Conservation (phyloP, 2,888 invertebrate genomes). For the Drosophila mayaguana region DNA sequence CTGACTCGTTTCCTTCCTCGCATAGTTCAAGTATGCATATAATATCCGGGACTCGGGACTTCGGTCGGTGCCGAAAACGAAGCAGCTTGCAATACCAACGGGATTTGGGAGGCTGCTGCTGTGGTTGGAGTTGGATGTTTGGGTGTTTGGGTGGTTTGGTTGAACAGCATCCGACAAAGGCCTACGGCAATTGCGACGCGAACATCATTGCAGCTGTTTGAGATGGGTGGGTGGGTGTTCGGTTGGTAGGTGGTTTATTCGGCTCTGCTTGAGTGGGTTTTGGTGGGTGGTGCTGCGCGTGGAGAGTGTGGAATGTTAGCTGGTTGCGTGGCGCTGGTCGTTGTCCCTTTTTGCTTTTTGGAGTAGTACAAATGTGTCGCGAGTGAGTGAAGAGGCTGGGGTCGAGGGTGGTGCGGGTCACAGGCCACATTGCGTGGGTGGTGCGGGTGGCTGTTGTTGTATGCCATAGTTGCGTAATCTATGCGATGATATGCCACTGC, state of each 20-base stretch:
- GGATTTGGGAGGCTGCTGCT: background rate
- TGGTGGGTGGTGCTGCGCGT: slow-evolving; percentile 7
- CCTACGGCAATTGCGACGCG: slow-evolving; percentile 45
- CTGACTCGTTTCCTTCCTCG: slow-evolving; percentile 63
- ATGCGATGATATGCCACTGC: slow-evolving; percentile 70
- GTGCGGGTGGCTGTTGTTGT: slow-evolving; percentile 3
- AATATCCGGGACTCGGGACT: slow-evolving; percentile 72
- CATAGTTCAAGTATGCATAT: slow-evolving; percentile 81
- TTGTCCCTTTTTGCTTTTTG: slow-evolving; percentile 61
- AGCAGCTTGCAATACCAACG: slow-evolving; percentile 53
- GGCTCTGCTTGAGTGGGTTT: slow-evolving; percentile 65
- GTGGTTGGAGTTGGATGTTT: background rate
- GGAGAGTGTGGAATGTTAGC: slow-evolving; percentile 3
- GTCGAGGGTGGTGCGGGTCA: background rate
- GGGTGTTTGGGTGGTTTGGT: slow-evolving; percentile 1
- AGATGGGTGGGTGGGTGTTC: slow-evolving; percentile 8
- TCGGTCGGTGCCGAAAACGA: slow-evolving; percentile 69
- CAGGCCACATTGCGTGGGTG: slow-evolving; percentile 27
- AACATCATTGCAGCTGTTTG: slow-evolving; percentile 39
- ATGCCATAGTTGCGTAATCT: slow-evolving; percentile 77
- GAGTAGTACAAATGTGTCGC: slow-evolving; percentile 74
- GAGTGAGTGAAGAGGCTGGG: slow-evolving; percentile 10
- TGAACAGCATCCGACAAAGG: slow-evolving; percentile 53
- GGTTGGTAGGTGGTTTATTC: slow-evolving; percentile 13
- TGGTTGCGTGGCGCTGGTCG: slow-evolving; percentile 31